Conservation (phyloP, 2,113 vertebrate species). For the Oreochromis aureus region DNA sequence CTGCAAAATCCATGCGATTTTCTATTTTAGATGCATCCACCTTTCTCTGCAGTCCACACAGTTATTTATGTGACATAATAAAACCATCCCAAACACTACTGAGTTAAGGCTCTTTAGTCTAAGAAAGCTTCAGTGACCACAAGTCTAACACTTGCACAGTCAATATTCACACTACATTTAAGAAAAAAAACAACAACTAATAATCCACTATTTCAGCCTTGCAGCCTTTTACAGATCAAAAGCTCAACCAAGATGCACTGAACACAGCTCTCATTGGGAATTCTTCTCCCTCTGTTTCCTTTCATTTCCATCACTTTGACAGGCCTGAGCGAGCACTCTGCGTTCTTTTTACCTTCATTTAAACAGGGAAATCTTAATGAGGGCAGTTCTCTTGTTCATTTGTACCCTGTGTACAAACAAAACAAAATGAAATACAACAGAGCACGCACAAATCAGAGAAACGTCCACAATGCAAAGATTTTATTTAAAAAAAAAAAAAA, state of each 20-base stretch:
- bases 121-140: neutral
- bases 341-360: slow-evolving; percentile 59
- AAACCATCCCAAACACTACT: neutral
- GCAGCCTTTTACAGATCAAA: neutral
- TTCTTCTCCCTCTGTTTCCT: neutral
- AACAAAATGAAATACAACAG: neutral
- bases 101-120: neutral
- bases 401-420: slow-evolving; percentile 62
- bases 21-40: neutral
- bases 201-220: neutral
- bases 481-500: neutral
- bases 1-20: neutral
- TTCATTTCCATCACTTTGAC: neutral
- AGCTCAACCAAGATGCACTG: neutral
- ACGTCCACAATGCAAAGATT: neutral
- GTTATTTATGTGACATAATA: neutral
- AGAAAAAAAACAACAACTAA: neutral
- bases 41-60: neutral
- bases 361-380: slow-evolving; percentile 66
- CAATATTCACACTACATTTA: neutral
- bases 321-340: neutral
- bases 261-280: neutral
- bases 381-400: slow-evolving; percentile 51
- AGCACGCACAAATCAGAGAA: slow-evolving; percentile 3
- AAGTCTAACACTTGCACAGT: neutral